phyloP scores from a whole-genome alignment of 1,140 invertebrate species.

The Campoletis sonorensis region DNA sequence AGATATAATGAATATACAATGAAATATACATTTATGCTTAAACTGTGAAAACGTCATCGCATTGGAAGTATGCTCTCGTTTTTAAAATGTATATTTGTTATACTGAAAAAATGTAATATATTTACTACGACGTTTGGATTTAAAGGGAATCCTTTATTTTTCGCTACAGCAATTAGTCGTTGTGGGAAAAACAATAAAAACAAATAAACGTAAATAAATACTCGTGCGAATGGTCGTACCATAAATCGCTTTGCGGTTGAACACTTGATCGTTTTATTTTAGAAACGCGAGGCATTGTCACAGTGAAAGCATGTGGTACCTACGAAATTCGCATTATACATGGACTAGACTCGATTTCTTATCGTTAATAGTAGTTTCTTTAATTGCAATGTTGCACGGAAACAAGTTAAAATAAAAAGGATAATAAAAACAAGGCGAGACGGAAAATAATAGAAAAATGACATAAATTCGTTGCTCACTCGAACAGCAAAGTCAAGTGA shows the following conservation, averaged over 20 bases:
- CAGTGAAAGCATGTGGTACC: slow-evolving; percentile 71
- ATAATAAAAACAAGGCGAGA: slow-evolving; percentile 42
- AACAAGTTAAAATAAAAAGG: slow-evolving; percentile 63
- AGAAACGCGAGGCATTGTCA: slow-evolving; percentile 70
- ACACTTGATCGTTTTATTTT: slow-evolving; percentile 43
- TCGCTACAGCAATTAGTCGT: slow-evolving; percentile 21
- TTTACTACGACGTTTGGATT: background rate
- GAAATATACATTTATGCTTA: slow-evolving; percentile 70
- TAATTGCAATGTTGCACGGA: slow-evolving; percentile 69
- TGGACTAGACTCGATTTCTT: slow-evolving; percentile 77
- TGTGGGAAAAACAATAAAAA: background rate
- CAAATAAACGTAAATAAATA: no score
- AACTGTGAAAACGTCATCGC: slow-evolving; percentile 70
- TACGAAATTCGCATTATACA: slow-evolving; percentile 74
- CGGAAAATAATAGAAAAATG: slow-evolving; percentile 57
- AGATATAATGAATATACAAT: slow-evolving; percentile 72
- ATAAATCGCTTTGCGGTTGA: background rate
- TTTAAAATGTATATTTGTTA: background rate
- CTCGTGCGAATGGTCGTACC: no score
- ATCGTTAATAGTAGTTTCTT: slow-evolving; percentile 72
- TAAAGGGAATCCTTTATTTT: background rate
- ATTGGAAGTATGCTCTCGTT: slow-evolving; percentile 34
- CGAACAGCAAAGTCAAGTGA: slow-evolving; percentile 66
- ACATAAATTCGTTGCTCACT: slow-evolving; percentile 53
- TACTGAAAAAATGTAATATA: no score